phyloP scores from a whole-genome alignment of 1,140 invertebrate species.

The Belonocnema kinseyi region DNA sequence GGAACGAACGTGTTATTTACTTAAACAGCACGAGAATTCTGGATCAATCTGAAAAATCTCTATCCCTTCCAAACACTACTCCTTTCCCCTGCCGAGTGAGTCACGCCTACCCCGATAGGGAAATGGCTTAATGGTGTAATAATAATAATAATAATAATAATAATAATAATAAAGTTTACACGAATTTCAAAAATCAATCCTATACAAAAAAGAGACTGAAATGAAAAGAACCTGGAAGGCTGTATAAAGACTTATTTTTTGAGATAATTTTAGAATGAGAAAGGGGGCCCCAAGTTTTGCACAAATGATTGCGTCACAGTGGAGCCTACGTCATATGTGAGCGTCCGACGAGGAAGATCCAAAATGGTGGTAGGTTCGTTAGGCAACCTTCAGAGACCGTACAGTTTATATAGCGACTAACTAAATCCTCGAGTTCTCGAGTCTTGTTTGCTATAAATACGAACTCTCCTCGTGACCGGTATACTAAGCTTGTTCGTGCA shows the following conservation, averaged over 20 bases:
- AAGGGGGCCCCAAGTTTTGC: conserved; percentile 11
- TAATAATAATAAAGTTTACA: too few species aligned
- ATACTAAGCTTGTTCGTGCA: conserved; percentile 52
- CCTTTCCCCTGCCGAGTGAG: too few species aligned
- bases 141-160: too few species aligned
- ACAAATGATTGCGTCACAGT: conserved; percentile 61
- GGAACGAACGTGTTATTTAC: too few species aligned
- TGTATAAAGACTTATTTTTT: neutral
- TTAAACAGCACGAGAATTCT: too few species aligned
- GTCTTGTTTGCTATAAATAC: conserved; percentile 59
- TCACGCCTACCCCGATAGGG: too few species aligned
- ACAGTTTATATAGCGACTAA: conserved; percentile 58
- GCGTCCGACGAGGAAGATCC: conserved; percentile 42
- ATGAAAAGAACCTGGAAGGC: too few species aligned
- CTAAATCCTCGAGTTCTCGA: conserved; percentile 64
- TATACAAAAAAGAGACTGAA: too few species aligned
- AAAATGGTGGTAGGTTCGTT: conserved; percentile 65
- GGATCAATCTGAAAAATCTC: too few species aligned
- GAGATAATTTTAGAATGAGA: neutral
- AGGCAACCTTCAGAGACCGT: conserved; percentile 64
- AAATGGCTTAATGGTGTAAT: too few species aligned
- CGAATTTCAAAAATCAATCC: too few species aligned
- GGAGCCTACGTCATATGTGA: conserved; percentile 14
- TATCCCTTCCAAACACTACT: too few species aligned
- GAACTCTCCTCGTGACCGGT: conserved; percentile 57